phyloP scores from a whole-genome alignment of 2,888 invertebrate species.

The Cantharis rufa region DNA sequence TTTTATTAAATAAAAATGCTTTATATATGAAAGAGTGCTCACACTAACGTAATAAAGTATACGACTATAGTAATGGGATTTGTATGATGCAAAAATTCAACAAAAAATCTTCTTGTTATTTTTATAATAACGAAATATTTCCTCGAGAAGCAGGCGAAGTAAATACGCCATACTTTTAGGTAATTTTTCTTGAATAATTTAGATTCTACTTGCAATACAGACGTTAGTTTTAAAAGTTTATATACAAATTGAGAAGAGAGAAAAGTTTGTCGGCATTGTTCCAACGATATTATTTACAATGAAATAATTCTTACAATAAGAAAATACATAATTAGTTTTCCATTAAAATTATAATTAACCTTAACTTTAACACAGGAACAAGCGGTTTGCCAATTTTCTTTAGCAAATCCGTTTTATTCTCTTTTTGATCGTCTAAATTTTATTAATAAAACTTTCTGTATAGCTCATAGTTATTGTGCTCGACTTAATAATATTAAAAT shows the following conservation, averaged over 20 bases:
- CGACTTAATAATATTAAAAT: background rate
- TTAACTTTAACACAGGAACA: background rate
- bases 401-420: background rate
- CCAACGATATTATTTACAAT: background rate
- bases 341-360: background rate
- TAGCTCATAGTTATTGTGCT: background rate
- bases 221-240: background rate
- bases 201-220: background rate
- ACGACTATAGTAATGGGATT: slow-evolving; percentile 12
- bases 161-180: background rate
- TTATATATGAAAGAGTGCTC: slow-evolving; percentile 5
- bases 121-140: background rate
- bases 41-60: slow-evolving; percentile 16
- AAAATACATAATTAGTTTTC: background rate
- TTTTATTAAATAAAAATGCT: slow-evolving; percentile 9
- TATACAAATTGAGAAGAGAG: background rate
- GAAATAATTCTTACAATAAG: background rate
- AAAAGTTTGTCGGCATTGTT: background rate
- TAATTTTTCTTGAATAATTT: background rate
- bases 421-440: background rate
- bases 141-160: background rate
- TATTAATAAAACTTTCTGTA: background rate
- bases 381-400: background rate
- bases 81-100: slow-evolving; percentile 11
- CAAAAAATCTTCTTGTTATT: slow-evolving; percentile 2